A percentile compares a stretch with the other conserved stretches of the same genome.
These are phyloP conservation scores for Lacanobia wlatinum DNA, from an alignment of 2,888 invertebrate species.

Conservation along the genomic window DNA sequence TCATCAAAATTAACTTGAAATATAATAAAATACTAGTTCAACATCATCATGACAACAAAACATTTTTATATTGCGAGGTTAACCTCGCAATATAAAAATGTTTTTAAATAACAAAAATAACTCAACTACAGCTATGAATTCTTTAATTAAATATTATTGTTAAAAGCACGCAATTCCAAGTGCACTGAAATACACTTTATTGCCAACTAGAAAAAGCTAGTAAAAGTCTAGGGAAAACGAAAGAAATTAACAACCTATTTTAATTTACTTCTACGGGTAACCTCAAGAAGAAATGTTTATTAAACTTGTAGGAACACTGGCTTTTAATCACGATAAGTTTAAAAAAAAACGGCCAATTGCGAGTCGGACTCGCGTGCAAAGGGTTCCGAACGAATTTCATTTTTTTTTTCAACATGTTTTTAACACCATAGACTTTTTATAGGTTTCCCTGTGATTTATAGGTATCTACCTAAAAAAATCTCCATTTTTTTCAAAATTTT, in stretches of 20 bases:
- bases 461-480: no score
- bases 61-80: no score
- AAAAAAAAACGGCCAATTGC: no score
- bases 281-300: conserved; percentile 1
- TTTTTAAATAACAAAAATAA: background rate
- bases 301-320: conserved; percentile 13
- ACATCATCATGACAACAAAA: no score
- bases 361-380: no score
- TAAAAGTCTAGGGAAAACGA: conserved; percentile 16
- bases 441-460: no score
- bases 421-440: no score
- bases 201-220: conserved; percentile 27
- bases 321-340: background rate
- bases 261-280: conserved; percentile 17
- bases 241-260: conserved; percentile 27
- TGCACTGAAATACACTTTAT: conserved; percentile 34
- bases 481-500: no score
- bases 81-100: conserved; percentile 6
- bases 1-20: no score
- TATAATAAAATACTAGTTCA: background rate
- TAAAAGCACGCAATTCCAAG: conserved; percentile 34
- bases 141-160: conserved; percentile 38
- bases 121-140: background rate
- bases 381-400: no score
- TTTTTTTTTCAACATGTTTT: no score